Evolutionary conservation across 2,113 vertebrate species (phyloP).

Genomic region (Ammodytes marinus): DNA sequence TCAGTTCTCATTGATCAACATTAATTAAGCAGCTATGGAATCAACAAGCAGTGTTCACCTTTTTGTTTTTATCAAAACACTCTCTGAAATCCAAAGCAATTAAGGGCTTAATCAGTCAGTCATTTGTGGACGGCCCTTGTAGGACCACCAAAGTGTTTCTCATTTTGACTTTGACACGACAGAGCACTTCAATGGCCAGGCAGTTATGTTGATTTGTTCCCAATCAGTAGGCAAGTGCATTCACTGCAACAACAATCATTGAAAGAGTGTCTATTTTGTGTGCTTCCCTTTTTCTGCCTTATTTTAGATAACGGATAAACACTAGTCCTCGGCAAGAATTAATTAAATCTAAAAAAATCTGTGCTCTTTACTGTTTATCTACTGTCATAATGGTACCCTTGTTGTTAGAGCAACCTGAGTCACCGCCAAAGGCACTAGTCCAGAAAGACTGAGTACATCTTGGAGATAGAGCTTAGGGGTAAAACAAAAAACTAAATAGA

Average conservation of each 20-base stretch:
- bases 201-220: constrained; percentile 26
- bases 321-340: neutral
- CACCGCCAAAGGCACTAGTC: neutral
- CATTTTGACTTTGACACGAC: constrained; percentile 32
- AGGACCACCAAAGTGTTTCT: neutral
- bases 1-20: constrained; percentile 15
- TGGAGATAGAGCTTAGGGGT: constrained; percentile 6
- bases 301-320: neutral
- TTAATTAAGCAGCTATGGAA: constrained; percentile 28
- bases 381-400: neutral
- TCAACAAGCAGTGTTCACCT: constrained; percentile 7
- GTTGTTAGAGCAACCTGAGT: constrained; percentile 23
- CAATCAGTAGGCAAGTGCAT: constrained; percentile 27
- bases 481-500: constrained; percentile 33
- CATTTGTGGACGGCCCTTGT: constrained; percentile 4
- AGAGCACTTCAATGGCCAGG: neutral
- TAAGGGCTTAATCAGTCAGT: constrained; percentile 18
- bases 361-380: neutral
- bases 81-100: constrained; percentile 17
- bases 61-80: constrained; percentile 17
- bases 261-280: neutral
- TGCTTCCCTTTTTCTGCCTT: neutral
- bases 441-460: constrained; percentile 13
- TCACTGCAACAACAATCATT: neutral
- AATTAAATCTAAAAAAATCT: neutral